phyloP scores from a whole-genome alignment of 2,797 vertebrate species.

The Botia almorhae region DNA sequence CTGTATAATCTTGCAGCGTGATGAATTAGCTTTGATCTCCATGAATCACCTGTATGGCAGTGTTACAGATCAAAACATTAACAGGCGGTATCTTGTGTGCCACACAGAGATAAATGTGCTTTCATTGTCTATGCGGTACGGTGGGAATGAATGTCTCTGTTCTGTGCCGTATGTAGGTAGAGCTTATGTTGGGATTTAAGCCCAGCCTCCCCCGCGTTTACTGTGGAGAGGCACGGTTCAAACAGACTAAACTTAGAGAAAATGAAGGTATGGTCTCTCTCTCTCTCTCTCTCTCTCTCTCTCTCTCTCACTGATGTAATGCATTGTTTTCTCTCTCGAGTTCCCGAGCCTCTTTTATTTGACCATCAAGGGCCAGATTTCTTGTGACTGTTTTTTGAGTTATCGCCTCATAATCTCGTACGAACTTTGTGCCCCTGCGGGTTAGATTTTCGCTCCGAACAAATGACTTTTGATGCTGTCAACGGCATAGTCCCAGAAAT shows the following conservation, averaged over 20 bases:
- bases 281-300: not conserved
- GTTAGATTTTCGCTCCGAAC: constrained; percentile 2
- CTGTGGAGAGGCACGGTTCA: constrained; percentile 68
- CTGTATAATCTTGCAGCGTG: not conserved
- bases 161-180: constrained; percentile 66
- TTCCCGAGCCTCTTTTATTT: constrained; percentile 50
- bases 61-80: not conserved
- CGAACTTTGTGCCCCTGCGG: not conserved
- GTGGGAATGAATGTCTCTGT: constrained; percentile 60
- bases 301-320: not conserved
- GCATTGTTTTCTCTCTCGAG: constrained; percentile 65
- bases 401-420: constrained; percentile 55
- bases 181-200: constrained; percentile 61
- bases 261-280: not conserved
- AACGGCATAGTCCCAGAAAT: not conserved
- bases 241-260: constrained; percentile 71
- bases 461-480: constrained; percentile 22
- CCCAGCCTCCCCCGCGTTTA: constrained; percentile 69
- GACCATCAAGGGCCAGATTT: constrained; percentile 40
- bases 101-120: not conserved
- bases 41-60: not conserved
- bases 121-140: constrained; percentile 23
- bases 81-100: constrained; percentile 4
- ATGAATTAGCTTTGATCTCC: not conserved
- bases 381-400: constrained; percentile 38